These are phyloP conservation scores for Bucco capensis DNA, from an alignment of 2,113 vertebrate genomes.

Conservation along the genomic window DNA sequence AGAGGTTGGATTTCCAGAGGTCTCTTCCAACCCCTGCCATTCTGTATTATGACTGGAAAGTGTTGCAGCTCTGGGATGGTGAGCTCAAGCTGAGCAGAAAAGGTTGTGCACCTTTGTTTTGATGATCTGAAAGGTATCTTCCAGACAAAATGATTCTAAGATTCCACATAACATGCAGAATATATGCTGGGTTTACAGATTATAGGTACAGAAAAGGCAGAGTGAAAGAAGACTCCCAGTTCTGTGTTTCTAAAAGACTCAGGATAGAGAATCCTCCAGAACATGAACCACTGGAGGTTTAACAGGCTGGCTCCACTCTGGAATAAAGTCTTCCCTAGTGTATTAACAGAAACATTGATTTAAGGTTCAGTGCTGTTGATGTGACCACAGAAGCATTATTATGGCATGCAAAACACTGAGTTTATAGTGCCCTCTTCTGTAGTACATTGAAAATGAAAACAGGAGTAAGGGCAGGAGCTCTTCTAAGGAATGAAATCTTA, in stretches of 20 bases:
- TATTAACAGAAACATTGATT: neutral
- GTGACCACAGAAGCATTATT: neutral
- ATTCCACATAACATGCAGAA: neutral
- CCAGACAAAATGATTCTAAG: neutral
- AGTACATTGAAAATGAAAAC: neutral
- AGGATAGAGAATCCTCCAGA: neutral
- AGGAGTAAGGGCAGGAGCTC: neutral
- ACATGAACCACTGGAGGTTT: neutral
- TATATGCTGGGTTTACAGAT: neutral
- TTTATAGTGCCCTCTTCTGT: conserved; percentile 57
- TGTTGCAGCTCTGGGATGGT: neutral
- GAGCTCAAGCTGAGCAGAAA: neutral
- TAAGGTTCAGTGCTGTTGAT: neutral
- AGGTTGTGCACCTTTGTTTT: neutral
- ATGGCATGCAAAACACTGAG: neutral
- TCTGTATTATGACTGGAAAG: neutral
- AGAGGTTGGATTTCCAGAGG: no score
- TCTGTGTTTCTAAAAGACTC: neutral
- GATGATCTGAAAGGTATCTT: neutral
- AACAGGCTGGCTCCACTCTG: neutral
- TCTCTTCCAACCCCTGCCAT: no score
- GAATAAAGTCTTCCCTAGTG: neutral
- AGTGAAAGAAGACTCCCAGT: neutral
- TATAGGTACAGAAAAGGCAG: neutral
- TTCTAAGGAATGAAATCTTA: neutral